phyloP scores from a whole-genome alignment of 2,888 invertebrate genomes.

The Chalcis sispes region DNA sequence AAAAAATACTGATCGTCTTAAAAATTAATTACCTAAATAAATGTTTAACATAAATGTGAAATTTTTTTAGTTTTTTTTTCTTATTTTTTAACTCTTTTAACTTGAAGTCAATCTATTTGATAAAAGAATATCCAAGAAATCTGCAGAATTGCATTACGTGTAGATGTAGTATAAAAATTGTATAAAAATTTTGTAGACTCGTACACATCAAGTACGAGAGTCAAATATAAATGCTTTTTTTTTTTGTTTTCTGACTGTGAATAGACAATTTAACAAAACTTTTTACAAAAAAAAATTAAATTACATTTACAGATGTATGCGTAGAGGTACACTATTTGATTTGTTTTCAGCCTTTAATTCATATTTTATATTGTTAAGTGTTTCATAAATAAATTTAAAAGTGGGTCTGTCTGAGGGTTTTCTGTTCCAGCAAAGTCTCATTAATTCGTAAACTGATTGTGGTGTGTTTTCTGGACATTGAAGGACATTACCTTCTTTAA shows the following conservation, averaged over 20 bases:
- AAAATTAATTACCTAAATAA: slow-evolving; percentile 6
- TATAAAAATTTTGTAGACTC: slow-evolving; percentile 56
- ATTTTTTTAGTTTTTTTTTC: slow-evolving; percentile 43
- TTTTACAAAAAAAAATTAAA: slow-evolving; percentile 52
- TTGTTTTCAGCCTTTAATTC: slow-evolving; percentile 74
- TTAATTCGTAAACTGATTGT: slow-evolving; percentile 89
- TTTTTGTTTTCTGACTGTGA: slow-evolving; percentile 33
- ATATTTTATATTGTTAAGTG: slow-evolving; percentile 82
- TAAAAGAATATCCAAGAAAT: slow-evolving; percentile 55
- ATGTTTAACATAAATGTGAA: slow-evolving; percentile 47
- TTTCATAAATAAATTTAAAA: slow-evolving; percentile 89
- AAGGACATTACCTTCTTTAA: slow-evolving; percentile 94
- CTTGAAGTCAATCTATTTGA: slow-evolving; percentile 43
- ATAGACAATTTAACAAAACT: slow-evolving; percentile 37
- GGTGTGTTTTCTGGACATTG: slow-evolving; percentile 95
- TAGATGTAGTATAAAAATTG: slow-evolving; percentile 51
- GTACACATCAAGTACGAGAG: slow-evolving; percentile 45
- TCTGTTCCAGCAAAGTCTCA: slow-evolving; percentile 95
- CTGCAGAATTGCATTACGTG: slow-evolving; percentile 53
- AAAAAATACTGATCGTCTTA: slow-evolving; percentile 42
- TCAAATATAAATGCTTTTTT: slow-evolving; percentile 50
- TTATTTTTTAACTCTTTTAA: slow-evolving; percentile 51
- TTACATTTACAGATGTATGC: slow-evolving; percentile 69
- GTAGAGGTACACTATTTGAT: slow-evolving; percentile 70
- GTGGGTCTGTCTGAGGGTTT: slow-evolving; percentile 91